Evolutionary conservation across 2,888 invertebrate species (phyloP).

Genomic region (Pseudoips prasinana): DNA sequence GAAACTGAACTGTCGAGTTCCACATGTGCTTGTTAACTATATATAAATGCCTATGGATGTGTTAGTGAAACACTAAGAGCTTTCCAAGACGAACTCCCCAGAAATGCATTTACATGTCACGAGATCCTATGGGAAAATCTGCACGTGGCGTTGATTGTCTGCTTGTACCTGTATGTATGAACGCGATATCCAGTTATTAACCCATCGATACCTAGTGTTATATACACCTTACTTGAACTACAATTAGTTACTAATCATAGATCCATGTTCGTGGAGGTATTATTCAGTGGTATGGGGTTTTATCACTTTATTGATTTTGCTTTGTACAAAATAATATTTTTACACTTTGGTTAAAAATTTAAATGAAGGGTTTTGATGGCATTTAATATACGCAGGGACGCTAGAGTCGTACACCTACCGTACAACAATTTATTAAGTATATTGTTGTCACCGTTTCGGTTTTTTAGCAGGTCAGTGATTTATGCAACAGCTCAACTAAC

Average conservation of each 20-base stretch:
- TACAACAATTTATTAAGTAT: no score
- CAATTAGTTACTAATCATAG: not conserved
- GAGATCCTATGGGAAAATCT: constrained; percentile 66
- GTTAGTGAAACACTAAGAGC: constrained; percentile 53
- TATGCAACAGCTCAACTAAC: no score
- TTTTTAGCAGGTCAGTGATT: no score
- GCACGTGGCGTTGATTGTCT: constrained; percentile 68
- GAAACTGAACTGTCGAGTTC: constrained; percentile 26
- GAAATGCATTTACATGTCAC: constrained; percentile 78
- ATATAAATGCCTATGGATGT: constrained; percentile 12
- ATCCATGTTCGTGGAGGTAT: no score
- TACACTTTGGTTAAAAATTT: no score
- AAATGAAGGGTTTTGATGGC: no score
- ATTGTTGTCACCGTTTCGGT: no score
- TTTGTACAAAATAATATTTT: no score
- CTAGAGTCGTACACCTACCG: no score
- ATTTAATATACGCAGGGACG: no score
- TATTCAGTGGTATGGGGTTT: no score
- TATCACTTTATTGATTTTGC: no score
- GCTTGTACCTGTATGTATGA: constrained; percentile 50
- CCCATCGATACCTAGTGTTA: constrained; percentile 44
- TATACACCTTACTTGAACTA: constrained; percentile 6
- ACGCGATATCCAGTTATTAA: constrained; percentile 44
- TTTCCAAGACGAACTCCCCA: constrained; percentile 65
- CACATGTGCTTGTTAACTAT: constrained; percentile 12